Percentiles rank a stretch among this genome's conserved stretches.
These are phyloP conservation scores for Rhagonycha lutea DNA, from an alignment of 2,888 invertebrate genomes.

Conservation along the genomic window DNA sequence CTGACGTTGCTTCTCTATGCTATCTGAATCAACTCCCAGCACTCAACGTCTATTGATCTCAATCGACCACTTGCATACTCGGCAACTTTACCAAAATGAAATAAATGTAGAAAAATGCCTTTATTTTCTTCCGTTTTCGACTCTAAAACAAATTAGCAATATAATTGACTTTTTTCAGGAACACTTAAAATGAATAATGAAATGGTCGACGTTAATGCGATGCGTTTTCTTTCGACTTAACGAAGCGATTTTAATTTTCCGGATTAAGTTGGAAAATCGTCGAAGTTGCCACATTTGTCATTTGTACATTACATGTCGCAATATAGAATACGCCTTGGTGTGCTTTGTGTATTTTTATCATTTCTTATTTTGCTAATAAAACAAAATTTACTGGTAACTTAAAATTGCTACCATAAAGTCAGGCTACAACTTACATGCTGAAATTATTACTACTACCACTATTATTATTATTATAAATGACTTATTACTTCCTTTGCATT, in stretches of 20 bases:
- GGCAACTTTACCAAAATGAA: slow-evolving; percentile 20
- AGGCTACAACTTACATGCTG: slow-evolving; percentile 11
- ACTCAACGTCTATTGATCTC: slow-evolving; percentile 32
- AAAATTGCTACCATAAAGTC: slow-evolving; percentile 26
- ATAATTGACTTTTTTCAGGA: not conserved
- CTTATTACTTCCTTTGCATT: slow-evolving; percentile 25
- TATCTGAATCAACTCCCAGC: slow-evolving; percentile 29
- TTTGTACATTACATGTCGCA: slow-evolving; percentile 25
- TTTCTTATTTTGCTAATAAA: slow-evolving; percentile 31
- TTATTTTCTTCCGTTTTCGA: slow-evolving; percentile 12
- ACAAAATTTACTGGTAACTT: slow-evolving; percentile 29
- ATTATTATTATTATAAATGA: slow-evolving; percentile 16
- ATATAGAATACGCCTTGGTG: slow-evolving; percentile 19
- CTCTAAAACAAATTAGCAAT: slow-evolving; percentile 14
- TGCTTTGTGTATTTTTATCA: slow-evolving; percentile 29
- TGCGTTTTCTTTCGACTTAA: slow-evolving; percentile 18
- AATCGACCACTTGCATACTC: slow-evolving; percentile 25
- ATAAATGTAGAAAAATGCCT: slow-evolving; percentile 11
- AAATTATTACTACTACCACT: not conserved
- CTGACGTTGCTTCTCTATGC: slow-evolving; percentile 26
- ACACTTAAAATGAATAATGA: slow-evolving; percentile 8
- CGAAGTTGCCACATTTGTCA: slow-evolving; percentile 30
- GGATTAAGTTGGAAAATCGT: slow-evolving; percentile 24
- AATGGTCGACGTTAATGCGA: not conserved
- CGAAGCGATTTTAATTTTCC: slow-evolving; percentile 32